Evolutionary conservation across 2,113 vertebrate species (phyloP).

Genomic region (Aramus guarauna): DNA sequence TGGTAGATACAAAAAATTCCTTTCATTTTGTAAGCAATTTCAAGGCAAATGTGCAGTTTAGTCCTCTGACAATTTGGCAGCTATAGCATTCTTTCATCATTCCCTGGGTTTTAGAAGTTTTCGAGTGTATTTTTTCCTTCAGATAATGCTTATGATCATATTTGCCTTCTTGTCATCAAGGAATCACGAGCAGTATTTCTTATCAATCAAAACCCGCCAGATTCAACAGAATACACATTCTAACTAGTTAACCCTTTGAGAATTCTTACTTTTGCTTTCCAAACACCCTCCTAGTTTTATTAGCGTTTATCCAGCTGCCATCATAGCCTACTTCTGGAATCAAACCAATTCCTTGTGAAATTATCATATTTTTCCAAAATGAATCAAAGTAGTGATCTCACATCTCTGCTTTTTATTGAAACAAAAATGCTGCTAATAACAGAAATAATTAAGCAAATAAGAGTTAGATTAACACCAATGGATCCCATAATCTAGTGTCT

Average conservation of each 20-base stretch:
- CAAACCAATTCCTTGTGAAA: neutral
- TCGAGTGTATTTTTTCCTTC: neutral
- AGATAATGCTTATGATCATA: neutral
- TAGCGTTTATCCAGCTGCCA: neutral
- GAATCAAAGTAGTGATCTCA: neutral
- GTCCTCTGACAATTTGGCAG: neutral
- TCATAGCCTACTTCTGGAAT: neutral
- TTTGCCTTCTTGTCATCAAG: neutral
- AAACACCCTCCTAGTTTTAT: neutral
- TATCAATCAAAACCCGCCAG: neutral
- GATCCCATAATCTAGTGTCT: neutral
- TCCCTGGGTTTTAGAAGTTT: neutral
- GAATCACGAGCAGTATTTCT: neutral
- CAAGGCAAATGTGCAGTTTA: neutral
- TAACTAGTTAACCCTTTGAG: neutral
- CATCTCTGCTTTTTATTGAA: neutral
- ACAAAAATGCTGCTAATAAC: neutral
- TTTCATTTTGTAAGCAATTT: neutral
- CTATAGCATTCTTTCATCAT: neutral
- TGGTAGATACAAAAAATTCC: neutral
- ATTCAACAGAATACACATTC: neutral
- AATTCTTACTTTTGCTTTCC: neutral
- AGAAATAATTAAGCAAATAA: neutral
- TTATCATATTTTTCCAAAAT: neutral
- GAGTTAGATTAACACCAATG: neutral